phyloP scores from a whole-genome alignment of 2,113 vertebrate genomes.

The Takifugu flavidus region DNA sequence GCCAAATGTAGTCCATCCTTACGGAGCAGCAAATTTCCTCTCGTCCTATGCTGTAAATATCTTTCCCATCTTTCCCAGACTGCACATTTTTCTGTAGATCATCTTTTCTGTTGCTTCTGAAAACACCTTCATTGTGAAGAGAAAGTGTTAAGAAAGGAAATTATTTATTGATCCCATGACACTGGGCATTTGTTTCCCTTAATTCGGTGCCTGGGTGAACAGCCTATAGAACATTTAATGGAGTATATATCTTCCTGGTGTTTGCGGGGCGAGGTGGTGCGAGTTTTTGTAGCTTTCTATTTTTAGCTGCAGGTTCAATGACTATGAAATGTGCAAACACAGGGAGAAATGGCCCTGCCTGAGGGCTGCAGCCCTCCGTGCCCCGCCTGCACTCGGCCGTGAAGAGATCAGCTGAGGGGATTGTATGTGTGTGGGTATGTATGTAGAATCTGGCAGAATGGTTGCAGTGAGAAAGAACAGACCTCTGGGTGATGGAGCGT shows the following conservation, averaged over 20 bases:
- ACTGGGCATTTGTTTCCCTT: conserved; percentile 52
- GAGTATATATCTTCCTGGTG: conserved; percentile 45
- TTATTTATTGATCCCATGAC: conserved; percentile 64
- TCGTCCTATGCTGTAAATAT: background rate
- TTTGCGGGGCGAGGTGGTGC: conserved; percentile 21
- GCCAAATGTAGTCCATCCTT: background rate
- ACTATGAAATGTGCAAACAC: conserved; percentile 72
- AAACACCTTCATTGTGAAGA: conserved; percentile 30
- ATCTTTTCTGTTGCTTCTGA: conserved; percentile 20
- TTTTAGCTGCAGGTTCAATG: conserved; percentile 72
- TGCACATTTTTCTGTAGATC: background rate
- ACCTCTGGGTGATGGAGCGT: conserved; percentile 46
- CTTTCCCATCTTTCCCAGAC: background rate
- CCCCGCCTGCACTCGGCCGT: conserved; percentile 48
- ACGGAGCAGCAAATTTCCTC: too few relatives aligned
- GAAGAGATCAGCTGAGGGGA: conserved; percentile 46
- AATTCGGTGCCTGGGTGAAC: conserved; percentile 48
- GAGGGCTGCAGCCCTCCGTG: conserved; percentile 48
- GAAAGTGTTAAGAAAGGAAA: conserved; percentile 57
- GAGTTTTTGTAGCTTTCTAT: conserved; percentile 57
- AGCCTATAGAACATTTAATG: conserved; percentile 47
- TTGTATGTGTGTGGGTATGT: conserved; percentile 7
- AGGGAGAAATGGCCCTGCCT: conserved; percentile 61
- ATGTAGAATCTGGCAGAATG: conserved; percentile 25
- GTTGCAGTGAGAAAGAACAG: conserved; percentile 38